Evolutionary conservation across 2,113 vertebrate genomes (phyloP), one percentile per base, ranked within the genome.

Genomic region (Corythornis vintsioides): DNA sequence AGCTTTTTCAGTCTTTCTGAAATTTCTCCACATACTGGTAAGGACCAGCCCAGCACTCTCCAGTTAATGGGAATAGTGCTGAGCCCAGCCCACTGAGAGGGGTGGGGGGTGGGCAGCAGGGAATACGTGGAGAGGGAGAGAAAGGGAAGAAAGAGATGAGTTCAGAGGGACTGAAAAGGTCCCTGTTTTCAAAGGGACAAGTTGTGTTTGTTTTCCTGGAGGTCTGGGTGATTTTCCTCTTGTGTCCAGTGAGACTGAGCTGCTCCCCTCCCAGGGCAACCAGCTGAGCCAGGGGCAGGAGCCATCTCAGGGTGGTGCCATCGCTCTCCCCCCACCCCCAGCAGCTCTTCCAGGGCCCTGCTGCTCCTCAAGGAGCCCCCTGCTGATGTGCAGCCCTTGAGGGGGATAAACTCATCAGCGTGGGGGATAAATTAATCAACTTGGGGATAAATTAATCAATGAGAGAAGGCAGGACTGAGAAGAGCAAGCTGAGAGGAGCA

Each of bases 251-350:
- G 33, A 48, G 24, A 35, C 0, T 0, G 43, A 79, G 72, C 73
- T 42, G 86, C 78, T 72, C 19, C 33, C 13, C 13, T 16, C 63
- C 35, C 22, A 31, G 90, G 64, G 63, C 59, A 40, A 47, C 19
- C 0, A 50, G 69, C 63, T 57, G n/a, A 5, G 73, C n/a, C 28
- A 3, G 0, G 0, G n/a, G 38, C 47, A 52, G 38, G 31, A 55
- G 43, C 75, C 50, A 19, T 9, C 26, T 26, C 14, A 2, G 8
- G 65, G 59, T 13, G 13, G 21, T 50, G 48, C 48, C 3, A 22
- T 22, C 48, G 2, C 48, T 50, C 22, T 24, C 31, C 33, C 21
- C 28, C 25, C 5, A 0, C 57, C 38, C 31, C 24, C 35, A 12
- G 43, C 65, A 50, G 1, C 26, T 16, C 13, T 42, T n/a, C 81